Evolutionary conservation across 2,797 vertebrate species (phyloP).

Genomic region (Molossus alvarezi): DNA sequence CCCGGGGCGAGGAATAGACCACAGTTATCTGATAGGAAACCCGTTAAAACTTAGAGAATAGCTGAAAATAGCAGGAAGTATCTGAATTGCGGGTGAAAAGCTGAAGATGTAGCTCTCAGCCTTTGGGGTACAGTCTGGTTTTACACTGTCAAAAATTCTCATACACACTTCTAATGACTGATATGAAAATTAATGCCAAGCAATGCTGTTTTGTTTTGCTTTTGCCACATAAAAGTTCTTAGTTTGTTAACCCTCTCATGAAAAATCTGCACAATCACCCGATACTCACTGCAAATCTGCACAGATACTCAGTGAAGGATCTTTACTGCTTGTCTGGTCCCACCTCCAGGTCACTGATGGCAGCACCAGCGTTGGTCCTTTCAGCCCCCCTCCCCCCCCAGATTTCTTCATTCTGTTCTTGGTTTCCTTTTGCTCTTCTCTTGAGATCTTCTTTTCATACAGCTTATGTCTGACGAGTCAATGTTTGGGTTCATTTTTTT

Average conservation of each 20-base stretch:
- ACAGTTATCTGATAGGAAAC: neutral
- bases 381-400: neutral
- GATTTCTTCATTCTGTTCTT: neutral
- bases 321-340: neutral
- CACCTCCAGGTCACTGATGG: neutral
- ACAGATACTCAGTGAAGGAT: neutral
- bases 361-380: neutral
- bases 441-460: neutral
- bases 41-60: neutral
- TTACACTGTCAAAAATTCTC: neutral
- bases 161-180: neutral
- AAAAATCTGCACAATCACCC: neutral
- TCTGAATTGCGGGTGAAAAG: neutral
- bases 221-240: neutral
- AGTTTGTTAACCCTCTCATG: neutral
- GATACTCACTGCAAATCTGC: neutral
- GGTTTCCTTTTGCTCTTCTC: neutral
- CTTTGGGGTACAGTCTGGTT: neutral
- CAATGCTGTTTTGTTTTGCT: neutral
- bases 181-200: slow-evolving; percentile 40
- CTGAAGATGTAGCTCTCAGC: neutral
- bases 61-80: neutral
- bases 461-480: neutral
- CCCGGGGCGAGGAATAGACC: neutral
- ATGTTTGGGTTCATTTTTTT: neutral